Base-by-base conservation (phyloP, 2,797 vertebrate species). In the Rhodeus uyekii region DNA sequence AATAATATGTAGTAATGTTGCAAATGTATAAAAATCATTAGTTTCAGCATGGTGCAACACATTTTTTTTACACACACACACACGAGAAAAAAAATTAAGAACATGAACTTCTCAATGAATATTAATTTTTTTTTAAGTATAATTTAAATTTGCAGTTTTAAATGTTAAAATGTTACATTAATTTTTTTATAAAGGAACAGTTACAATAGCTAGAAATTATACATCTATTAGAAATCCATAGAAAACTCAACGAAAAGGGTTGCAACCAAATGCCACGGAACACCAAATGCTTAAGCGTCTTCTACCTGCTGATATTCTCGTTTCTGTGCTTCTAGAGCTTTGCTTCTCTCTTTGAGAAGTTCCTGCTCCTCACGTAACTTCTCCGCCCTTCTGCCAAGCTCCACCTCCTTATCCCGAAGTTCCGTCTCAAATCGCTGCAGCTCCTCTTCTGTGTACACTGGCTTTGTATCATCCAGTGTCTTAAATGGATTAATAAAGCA, bases 291-390 rank as follows among this genome's bases (percentile, higher is more conserved):
- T 32, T 36, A 6, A 39, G 12, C 4, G 8, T 38, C 13, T 16
- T 39, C 46, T 73, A 98, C 97, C 96, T 97, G 96, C 80, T 97
- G 96, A 87, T 96, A 96, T 87, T 97, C 97, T 55, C 91, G 94
- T 91, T 95, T 96, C 91, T 97, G 96, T 12, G 94, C 96, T 88
- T 97, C 95, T 82, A 97, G 92, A 29, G 96, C 96, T 88, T 95
- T 95, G 76, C 93, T 93, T 53, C 94, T 64, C 90, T 95, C 95
- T 81, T 82, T 92, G 72, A 95, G 93, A 85, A 94, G 84, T 55
- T 95, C 94, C 93, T 94, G 96, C 91, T 95, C 93, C 84, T 95
- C 91, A 22, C 24, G 91, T 58, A 95, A 92, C 2, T 85, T 88
- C 86, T 94, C 95, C 0, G 93, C 95, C 87, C 91, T 93, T 86